A percentile compares a stretch with the other conserved stretches of the same genome.
These are phyloP conservation scores for Trachelipus rathkii DNA, from an alignment of 1,140 invertebrate genomes.

Conservation along the genomic window DNA sequence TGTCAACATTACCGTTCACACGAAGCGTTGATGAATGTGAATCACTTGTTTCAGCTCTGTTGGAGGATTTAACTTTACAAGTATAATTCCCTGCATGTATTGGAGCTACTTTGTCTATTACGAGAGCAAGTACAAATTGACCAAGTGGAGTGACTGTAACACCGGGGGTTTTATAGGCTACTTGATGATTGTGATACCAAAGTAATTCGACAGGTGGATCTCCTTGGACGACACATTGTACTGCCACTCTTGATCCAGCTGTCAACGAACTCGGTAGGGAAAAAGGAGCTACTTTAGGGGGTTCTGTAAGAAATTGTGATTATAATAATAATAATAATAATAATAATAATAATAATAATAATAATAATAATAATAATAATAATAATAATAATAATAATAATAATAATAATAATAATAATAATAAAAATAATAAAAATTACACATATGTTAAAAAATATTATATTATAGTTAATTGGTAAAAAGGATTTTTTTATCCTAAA, in stretches of 20 bases:
- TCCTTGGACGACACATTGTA: constrained; percentile 89
- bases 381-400: not conserved
- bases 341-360: not conserved
- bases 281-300: constrained; percentile 41
- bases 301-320: constrained; percentile 25
- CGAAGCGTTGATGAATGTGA: constrained; percentile 35
- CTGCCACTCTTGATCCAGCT: constrained; percentile 51
- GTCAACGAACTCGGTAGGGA: constrained; percentile 33
- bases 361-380: not conserved
- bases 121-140: constrained; percentile 80
- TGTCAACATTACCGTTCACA: constrained; percentile 36
- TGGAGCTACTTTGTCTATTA: constrained; percentile 76
- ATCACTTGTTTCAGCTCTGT: constrained; percentile 48
- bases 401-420: not conserved
- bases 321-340: not conserved
- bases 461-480: too few species aligned
- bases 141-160: constrained; percentile 65
- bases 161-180: constrained; percentile 54
- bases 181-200: constrained; percentile 67
- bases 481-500: too few species aligned
- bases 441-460: too few species aligned
- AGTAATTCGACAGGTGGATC: constrained; percentile 84
- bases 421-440: not conserved
- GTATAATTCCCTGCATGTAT: constrained; percentile 84
- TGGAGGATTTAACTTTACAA: constrained; percentile 63